These are phyloP conservation scores for Mixornis gularis DNA, from an alignment of 2,113 vertebrate species.

Conservation along the genomic window DNA sequence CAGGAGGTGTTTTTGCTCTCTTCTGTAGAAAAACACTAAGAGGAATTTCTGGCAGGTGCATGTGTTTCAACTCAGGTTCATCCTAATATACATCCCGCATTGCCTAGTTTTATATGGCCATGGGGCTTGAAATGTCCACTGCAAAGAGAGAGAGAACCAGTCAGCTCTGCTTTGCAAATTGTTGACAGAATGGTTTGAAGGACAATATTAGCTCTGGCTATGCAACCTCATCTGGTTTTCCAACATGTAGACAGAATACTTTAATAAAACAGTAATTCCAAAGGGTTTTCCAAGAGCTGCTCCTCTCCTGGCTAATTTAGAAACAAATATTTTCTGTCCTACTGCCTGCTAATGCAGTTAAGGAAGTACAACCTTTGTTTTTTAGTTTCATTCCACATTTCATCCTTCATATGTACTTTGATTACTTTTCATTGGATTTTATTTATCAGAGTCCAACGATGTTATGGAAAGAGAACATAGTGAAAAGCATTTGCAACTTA, in stretches of 20 bases:
- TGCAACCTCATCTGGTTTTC: neutral
- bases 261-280: neutral
- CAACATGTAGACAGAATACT: rapidly evolving
- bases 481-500: neutral
- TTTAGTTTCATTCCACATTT: conserved; percentile 10
- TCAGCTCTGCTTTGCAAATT: neutral
- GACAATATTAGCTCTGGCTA: neutral
- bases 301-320: neutral
- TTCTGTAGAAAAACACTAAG: neutral
- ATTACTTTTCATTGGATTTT: neutral
- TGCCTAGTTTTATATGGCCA: neutral
- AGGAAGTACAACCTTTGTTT: neutral
- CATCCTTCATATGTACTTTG: neutral
- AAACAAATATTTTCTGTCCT: neutral
- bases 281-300: neutral
- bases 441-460: neutral
- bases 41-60: neutral
- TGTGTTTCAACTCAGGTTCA: neutral
- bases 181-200: neutral
- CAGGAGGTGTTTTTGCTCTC: neutral
- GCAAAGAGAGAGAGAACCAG: neutral
- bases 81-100: neutral
- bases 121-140: neutral
- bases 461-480: neutral
- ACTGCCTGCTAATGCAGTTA: neutral